A percentile compares a stretch with the other conserved stretches of the same genome.
Conservation (phyloP, 2,888 invertebrate species). For the Linyphia triangularis region DNA sequence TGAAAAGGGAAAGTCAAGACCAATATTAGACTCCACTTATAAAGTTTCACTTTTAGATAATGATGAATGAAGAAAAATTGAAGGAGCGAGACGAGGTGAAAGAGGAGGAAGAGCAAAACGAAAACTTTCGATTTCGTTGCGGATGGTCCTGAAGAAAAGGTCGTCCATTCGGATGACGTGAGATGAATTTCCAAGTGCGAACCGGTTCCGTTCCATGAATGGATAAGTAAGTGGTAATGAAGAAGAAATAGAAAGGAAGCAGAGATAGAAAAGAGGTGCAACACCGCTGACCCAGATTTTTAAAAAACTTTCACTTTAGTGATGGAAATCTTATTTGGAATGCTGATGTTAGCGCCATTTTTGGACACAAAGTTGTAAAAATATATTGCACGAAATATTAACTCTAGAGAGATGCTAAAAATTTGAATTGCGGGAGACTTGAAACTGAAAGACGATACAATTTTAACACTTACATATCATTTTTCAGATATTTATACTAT, state of each 20-base stretch:
- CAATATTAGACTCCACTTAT: neutral
- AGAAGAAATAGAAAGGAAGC: neutral
- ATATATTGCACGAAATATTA: too few species aligned
- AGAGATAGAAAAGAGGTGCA: constrained; percentile 12
- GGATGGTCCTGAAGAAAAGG: neutral
- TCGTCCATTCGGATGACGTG: neutral
- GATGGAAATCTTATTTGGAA: neutral
- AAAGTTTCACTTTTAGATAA: neutral
- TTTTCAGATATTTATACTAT: too few species aligned
- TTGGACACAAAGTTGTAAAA: constrained; percentile 9
- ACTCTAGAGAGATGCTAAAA: too few species aligned
- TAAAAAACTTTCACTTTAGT: constrained; percentile 25
- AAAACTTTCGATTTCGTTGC: constrained; percentile 26
- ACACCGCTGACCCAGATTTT: neutral
- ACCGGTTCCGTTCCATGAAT: constrained; percentile 8
- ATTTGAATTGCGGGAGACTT: too few species aligned
- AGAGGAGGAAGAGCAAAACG: neutral
- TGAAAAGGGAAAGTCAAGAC: neutral
- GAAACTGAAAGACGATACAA: too few species aligned
- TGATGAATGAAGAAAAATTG: neutral
- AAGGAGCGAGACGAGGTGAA: neutral
- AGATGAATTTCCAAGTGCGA: neutral
- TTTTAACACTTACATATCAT: too few species aligned
- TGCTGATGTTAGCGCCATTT: constrained; percentile 28
- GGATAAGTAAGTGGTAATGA: neutral